Conservation (phyloP, 2,113 vertebrate genomes). For the Hylia prasina region DNA sequence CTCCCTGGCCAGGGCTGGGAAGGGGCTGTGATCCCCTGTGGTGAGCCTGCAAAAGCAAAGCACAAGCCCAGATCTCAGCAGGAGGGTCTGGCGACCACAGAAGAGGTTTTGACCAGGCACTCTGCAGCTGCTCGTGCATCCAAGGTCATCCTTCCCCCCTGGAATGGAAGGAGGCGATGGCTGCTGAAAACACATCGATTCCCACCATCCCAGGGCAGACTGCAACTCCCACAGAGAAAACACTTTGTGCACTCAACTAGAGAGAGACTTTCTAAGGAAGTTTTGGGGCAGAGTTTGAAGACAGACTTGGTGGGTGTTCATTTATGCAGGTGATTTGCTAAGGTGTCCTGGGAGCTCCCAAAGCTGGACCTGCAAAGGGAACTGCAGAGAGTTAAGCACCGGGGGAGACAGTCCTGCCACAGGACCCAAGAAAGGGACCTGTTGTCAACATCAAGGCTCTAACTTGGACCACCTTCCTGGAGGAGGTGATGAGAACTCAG, state of each 20-base stretch:
- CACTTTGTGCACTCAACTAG: accelerated
- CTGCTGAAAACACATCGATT: background rate
- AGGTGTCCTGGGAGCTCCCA: background rate
- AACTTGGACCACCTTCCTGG: background rate
- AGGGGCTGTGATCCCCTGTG: background rate
- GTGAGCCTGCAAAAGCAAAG: background rate
- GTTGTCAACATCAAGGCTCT: background rate
- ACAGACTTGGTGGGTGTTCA: background rate
- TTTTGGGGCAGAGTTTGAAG: background rate
- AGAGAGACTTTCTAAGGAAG: background rate
- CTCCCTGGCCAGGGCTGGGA: background rate
- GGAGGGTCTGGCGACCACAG: background rate
- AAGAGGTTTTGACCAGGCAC: background rate
- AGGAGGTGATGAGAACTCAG: background rate
- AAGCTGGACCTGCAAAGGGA: background rate
- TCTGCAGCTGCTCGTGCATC: background rate
- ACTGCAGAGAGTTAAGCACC: background rate
- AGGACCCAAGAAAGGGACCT: background rate
- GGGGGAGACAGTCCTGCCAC: background rate
- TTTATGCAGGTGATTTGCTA: background rate
- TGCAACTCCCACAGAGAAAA: background rate
- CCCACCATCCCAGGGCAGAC: background rate
- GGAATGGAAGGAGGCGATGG: background rate
- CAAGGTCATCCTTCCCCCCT: background rate
- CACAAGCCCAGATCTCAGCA: background rate